Conservation (phyloP, 2,113 vertebrate genomes). For the Melanotaenia duboulayi region DNA sequence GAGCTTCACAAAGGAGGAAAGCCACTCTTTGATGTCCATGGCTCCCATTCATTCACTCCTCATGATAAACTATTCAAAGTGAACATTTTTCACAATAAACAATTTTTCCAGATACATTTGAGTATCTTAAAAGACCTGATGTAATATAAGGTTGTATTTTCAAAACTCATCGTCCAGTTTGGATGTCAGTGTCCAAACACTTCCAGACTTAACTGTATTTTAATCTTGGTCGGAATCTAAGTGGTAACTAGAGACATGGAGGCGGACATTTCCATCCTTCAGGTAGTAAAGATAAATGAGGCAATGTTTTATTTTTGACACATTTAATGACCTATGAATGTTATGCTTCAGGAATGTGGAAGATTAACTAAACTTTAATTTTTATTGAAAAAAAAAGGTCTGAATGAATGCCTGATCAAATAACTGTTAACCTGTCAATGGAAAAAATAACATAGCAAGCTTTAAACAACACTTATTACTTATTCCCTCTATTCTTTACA, state of each 20-base stretch:
- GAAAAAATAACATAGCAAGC: neutral
- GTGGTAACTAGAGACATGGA: too few species aligned
- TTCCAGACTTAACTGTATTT: neutral
- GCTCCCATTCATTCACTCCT: neutral
- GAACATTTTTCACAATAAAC: neutral
- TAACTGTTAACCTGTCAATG: neutral
- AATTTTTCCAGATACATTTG: neutral
- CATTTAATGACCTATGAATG: neutral
- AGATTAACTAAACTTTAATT: neutral
- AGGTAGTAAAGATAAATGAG: neutral
- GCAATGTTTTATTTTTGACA: neutral
- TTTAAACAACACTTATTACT: constrained; percentile 5
- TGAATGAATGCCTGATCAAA: neutral
- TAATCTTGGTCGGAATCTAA: neutral
- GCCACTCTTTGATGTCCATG: neutral
- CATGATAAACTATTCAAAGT: neutral
- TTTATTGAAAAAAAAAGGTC: neutral
- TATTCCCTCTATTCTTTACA: neutral
- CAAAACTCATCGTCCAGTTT: too few species aligned
- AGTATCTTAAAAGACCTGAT: neutral
- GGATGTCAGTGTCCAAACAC: too few species aligned
- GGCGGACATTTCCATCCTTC: neutral
- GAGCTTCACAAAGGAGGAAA: neutral
- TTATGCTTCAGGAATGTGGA: neutral
- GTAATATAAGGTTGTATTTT: neutral